Evolutionary conservation across 2,113 vertebrate species (phyloP), one percentile per base, ranked within the genome.

Genomic region (Solea solea): DNA sequence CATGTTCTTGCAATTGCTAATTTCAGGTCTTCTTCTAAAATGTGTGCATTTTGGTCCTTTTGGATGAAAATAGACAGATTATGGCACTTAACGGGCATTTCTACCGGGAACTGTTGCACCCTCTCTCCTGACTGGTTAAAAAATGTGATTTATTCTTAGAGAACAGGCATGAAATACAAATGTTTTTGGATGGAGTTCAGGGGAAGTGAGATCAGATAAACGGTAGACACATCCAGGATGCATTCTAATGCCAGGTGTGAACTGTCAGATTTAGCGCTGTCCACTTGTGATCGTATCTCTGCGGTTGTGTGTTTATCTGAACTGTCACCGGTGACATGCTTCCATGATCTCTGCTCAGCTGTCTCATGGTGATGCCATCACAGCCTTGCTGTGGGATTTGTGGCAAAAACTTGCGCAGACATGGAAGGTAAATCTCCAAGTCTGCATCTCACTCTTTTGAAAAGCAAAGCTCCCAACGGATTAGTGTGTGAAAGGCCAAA

Each of bases 321-420:
- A 2, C 44, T 13, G 9, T 3, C 44, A 10, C 12, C 44, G 86
- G 64, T 69, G 61, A 57, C 63, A 49, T 34, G 64, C 69, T 69
- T 76, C 51, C 53, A 84, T 7, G 76, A 78, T 82, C 76, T 80
- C 28, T 34, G 53, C 53, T 51, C 46, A 77, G 71, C 34, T 11
- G 58, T 69, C 82, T 80, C 74, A 45, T 9, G 6, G 9, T 75
- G 25, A 86, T 78, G 81, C 84, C 84, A 69, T 86, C 73, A 81
- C 64, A 52, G 41, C 28, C 61, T 44, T 74, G 69, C 77, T 68
- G 11, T 15, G 64, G 62, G 54, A 71, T 74, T 76, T 75, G 34
- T 9, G 10, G n/a, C 39, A 52, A 73, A 56, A 54, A 46, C 50
- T 21, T 40, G 16, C 40, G 34, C 48, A 76, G 64, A 82, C 42